Evolutionary conservation across 2,888 invertebrate genomes (phyloP), one percentile per base, ranked within the genome.

Genomic region (Theretra japonica): DNA sequence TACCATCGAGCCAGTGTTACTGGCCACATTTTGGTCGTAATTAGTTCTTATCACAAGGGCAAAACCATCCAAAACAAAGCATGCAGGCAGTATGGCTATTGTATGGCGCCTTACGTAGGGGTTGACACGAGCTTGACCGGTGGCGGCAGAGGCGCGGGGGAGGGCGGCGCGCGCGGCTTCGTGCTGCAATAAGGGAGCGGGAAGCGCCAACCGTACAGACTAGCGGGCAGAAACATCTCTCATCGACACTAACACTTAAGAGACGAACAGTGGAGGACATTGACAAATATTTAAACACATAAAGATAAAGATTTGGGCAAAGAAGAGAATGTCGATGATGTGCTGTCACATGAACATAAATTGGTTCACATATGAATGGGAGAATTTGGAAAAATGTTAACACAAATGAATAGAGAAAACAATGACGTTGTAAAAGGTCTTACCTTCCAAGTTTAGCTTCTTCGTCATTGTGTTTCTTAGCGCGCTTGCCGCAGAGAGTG

Each of bases 171-270:
- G 95, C 95, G 96, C 96, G 94, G 96, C 96, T 95, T 96, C 96
- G 97, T 97, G 96, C 97, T 97, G 97, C 97, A 97, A 97, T 98
- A 97, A 96, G 97, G 97, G 96, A 98, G 97, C 96, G 98, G 97
- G 96, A 97, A 98, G 96, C 97, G 97, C 97, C 97, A 97, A 97
- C 97, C 97, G 96, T 97, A 97, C 96, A 98, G 97, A 97, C 97
- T 98, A 97, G 91, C 92, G 94, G 93, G 91, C 91, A 94, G 93
- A 94, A 94, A 94, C 93, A 94, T 94, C 94, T 94, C 94, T 93
- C 93, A 94, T 93, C 94, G 94, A 94, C 93, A 94, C 92, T 90
- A 91, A 90, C 90, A 89, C 85, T 88, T 83, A 79, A 85, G 80
- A 83, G 75, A 80, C 75, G 75, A 79, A 73, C 73, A 79, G 75